Evolutionary conservation across 2,888 invertebrate species (phyloP).

Genomic region (Liposcelis brunnea): DNA sequence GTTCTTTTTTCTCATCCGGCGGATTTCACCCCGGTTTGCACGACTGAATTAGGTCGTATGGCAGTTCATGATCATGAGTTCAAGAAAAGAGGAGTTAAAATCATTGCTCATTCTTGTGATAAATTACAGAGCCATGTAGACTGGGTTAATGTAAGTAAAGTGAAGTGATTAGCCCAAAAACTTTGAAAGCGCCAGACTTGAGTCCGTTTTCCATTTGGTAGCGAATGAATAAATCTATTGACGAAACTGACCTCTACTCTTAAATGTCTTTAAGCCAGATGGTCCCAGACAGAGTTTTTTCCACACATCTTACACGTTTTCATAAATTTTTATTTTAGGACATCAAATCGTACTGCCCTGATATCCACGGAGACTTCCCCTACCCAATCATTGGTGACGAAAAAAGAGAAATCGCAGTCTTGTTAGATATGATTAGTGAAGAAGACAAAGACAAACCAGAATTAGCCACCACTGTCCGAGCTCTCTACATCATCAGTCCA

Average conservation of each 20-base stretch:
- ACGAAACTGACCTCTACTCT: too few species aligned
- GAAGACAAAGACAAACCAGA: conserved; percentile 46
- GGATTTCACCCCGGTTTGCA: conserved; percentile 81
- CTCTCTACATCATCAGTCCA: conserved; percentile 66
- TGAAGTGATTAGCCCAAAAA: too few species aligned
- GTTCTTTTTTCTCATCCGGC: conserved; percentile 76
- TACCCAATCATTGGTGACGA: conserved; percentile 72
- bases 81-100: conserved; percentile 49
- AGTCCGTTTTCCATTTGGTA: too few species aligned
- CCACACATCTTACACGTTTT: neutral
- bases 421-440: conserved; percentile 65
- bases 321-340: conserved; percentile 27
- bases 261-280: too few species aligned
- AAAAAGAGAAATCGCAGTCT: conserved; percentile 47
- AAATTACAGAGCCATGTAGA: conserved; percentile 50
- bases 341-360: conserved; percentile 49
- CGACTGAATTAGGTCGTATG: conserved; percentile 65
- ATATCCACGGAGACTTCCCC: conserved; percentile 54
- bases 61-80: conserved; percentile 53
- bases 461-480: conserved; percentile 49
- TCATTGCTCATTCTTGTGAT: conserved; percentile 68
- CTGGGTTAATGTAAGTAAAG: conserved; percentile 46
- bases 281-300: too few species aligned
- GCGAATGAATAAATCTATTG: too few species aligned
- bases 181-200: too few species aligned